phyloP scores from a whole-genome alignment of 2,113 vertebrate genomes.

The Ammodramus savannarum region DNA sequence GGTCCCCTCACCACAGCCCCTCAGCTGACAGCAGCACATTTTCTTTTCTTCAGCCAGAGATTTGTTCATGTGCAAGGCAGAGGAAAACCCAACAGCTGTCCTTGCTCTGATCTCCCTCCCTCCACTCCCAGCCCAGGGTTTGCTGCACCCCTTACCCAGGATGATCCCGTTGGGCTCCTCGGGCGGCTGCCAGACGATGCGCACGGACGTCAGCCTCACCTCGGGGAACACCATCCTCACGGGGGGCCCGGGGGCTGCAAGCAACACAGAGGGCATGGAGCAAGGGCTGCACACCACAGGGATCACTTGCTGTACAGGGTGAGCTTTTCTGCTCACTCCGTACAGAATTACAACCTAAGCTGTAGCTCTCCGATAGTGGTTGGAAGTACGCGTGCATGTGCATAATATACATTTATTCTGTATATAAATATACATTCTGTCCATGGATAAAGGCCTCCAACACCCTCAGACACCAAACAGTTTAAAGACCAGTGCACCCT shows the following conservation, averaged over 20 bases:
- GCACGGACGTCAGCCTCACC: slow-evolving; percentile 84
- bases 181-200: slow-evolving; percentile 91
- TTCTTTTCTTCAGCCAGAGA: neutral
- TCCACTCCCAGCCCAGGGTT: neutral
- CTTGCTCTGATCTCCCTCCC: neutral
- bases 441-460: neutral
- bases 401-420: neutral
- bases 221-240: slow-evolving; percentile 92
- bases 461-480: neutral
- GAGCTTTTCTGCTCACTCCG: neutral
- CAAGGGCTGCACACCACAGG: neutral
- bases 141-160: slow-evolving; percentile 78
- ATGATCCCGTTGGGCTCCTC: slow-evolving; percentile 89
- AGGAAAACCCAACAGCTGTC: neutral
- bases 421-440: neutral
- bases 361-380: fast-evolving
- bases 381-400: fast-evolving
- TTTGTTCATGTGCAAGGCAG: neutral
- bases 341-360: fast-evolving
- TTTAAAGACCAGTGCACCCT: neutral
- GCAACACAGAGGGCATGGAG: neutral
- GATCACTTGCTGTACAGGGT: no score
- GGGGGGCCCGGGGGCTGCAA: slow-evolving; percentile 85
- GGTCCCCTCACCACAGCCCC: neutral
- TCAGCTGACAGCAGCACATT: neutral